Percentiles rank a stretch among this genome's conserved stretches.
phyloP scores from a whole-genome alignment of 1,140 invertebrate genomes.

The Trialeurodes vaporariorum region DNA sequence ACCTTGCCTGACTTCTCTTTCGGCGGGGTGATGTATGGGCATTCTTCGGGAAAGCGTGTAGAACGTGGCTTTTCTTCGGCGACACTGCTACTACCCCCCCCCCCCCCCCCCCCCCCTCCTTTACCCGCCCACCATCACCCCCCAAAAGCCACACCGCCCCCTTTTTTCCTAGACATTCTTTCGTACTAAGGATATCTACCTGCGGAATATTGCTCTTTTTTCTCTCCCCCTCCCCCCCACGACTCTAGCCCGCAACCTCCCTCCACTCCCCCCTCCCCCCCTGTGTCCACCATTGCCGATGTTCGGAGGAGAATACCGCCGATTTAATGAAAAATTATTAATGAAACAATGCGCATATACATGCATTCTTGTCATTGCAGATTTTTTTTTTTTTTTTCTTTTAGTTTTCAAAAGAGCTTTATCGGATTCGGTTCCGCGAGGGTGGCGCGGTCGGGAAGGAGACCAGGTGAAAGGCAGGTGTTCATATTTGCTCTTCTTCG shows the following conservation, averaged over 20 bases:
- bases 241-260: no score
- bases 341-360: conserved; percentile 1
- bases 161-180: background rate
- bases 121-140: no score
- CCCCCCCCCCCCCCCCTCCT: no score
- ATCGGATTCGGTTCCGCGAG: background rate
- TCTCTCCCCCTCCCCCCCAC: background rate
- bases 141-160: no score
- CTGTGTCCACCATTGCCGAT: no score
- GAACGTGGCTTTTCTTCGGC: background rate
- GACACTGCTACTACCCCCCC: background rate
- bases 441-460: no score
- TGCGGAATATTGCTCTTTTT: background rate
- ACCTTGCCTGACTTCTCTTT: no score
- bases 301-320: no score
- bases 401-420: background rate
- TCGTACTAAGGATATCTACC: background rate
- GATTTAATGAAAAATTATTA: background rate
- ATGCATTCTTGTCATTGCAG: background rate
- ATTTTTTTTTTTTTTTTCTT: no score
- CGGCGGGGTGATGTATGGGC: background rate
- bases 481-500: no score
- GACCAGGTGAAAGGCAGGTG: no score
- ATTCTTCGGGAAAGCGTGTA: background rate
- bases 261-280: no score